Evolutionary conservation across 2,888 invertebrate genomes (phyloP), one percentile per base, ranked within the genome.

Genomic region (Drosophila vallismaia): DNA sequence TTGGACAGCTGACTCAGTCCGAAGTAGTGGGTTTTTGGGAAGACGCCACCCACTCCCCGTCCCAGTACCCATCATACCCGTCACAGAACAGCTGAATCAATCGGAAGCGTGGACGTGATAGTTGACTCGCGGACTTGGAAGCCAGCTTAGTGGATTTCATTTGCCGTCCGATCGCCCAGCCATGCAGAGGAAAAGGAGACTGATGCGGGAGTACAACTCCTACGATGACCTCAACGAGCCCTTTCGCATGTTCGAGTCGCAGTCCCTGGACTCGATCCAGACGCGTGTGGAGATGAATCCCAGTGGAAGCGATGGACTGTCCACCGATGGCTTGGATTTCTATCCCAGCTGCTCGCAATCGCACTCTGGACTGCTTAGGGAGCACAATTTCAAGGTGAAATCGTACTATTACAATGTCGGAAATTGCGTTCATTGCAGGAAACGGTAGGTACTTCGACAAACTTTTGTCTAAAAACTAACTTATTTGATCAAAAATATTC

Each of bases 371-470:
- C 36, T 82, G 38, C 54, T 82, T 38, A 72, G 82, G 26, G 79
- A 76, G 49, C 82, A 82, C 54, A 85, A 79, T 31, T 85, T 85
- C 26, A 82, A 82, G 54, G 59, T 82, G 24, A 82, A 87, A 67
- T 67, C 64, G 0, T 76, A 80, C 44, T 86, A 71, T 52, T 82
- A 73, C 36, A 82, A 79, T 10, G 86, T 82, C 50, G 82, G 82
- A 4, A 72, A 82, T 40, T 82, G 82, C 49, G 87, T 82, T 44
- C 87, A 85, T 36, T 82, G 82, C 67, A 73, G 85, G 33, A 82
- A 82, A 42, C 71, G 87, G 82, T 82, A 40, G 79, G 86, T 64
- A 5, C 2, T 46, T n/a, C 8, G 9, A 19, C 9, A 1, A 9
- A 4, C 19, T 44, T 24, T n/a, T 6, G 12, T 9, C 8, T 12